Evolutionary conservation across 2,797 vertebrate species (phyloP), one percentile per base, ranked within the genome.

Genomic region (Notolabrus celidotus): DNA sequence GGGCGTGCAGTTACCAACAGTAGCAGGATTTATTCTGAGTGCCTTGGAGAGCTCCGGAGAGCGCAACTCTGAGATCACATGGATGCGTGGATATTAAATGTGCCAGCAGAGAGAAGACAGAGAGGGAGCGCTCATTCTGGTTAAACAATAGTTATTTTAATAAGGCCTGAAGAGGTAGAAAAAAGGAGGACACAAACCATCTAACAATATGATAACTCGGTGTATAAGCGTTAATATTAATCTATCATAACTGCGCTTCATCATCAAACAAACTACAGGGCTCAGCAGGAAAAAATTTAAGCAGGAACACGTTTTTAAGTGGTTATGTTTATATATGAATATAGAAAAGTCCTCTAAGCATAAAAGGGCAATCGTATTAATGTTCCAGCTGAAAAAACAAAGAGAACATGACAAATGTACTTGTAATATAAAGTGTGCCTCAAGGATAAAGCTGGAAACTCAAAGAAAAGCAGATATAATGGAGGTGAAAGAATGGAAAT

Each of bases 21-120:
- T 41, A 66, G 8, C 76, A 34, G 78, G 79, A 45, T 83, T 88
- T 84, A 80, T 85, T 81, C 80, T 60, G 80, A 86, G 83, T 70
- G 47, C 68, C 45, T 34, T 49, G 39, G 58, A 79, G 76, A 80
- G 76, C 71, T 59, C 79, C 77, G 33, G 65, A 60, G 74, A 75
- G 73, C 75, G 61, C 70, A 79, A 78, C 83, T 88, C 74, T 36
- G 29, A 69, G 63, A 83, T 71, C 77, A 79, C 68, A 77, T 55
- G 50, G 59, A 71, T 58, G 59, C 14, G 42, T 60, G 61, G 70
- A 71, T 68, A 63, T 69, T 23, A 71, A 69, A 72, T 72, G 61
- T 72, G 55, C 53, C 43, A 53, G 15, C 50, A 34, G 19, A 39
- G 52, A 33, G 15, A 36, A 65, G 59, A 50, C 17, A 54, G 10